Conservation (phyloP, 2,888 invertebrate genomes). For the Agriopis leucophaearia region DNA sequence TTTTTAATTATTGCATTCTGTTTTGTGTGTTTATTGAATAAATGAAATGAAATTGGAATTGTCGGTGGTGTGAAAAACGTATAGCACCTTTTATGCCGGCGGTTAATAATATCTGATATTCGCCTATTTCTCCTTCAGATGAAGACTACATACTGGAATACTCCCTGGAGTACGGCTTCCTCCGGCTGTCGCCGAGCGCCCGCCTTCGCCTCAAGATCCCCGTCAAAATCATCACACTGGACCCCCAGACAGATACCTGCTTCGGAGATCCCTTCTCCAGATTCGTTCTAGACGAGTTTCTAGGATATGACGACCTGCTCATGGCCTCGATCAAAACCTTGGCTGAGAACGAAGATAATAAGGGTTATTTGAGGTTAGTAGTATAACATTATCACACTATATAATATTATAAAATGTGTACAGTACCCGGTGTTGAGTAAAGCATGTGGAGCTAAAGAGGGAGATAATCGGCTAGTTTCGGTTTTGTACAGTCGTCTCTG, state of each 20-base stretch:
- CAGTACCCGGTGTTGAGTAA: too few relatives aligned
- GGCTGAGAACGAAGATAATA: constrained; percentile 98
- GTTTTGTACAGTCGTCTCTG: too few relatives aligned
- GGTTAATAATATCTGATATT: not conserved
- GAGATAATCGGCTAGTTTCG: too few relatives aligned
- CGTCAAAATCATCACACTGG: constrained; percentile 94
- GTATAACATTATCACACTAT: too few relatives aligned
- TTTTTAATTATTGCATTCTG: too few relatives aligned
- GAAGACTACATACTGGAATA: constrained; percentile 99
- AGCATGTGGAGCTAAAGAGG: too few relatives aligned
- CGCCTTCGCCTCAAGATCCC: constrained; percentile 96
- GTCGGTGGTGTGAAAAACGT: too few relatives aligned
- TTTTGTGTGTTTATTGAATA: too few relatives aligned
- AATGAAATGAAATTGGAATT: too few relatives aligned
- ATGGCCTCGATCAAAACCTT: constrained; percentile 98
- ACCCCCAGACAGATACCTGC: constrained; percentile 95
- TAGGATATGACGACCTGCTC: constrained; percentile 98
- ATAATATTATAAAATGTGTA: too few relatives aligned
- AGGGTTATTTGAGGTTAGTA: constrained; percentile 93
- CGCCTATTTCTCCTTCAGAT: constrained; percentile 80
- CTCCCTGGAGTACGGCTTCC: constrained; percentile 98
- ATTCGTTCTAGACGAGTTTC: constrained; percentile 95
- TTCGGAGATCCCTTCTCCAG: constrained; percentile 97
- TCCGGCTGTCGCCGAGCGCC: constrained; percentile 95
- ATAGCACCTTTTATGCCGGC: too few relatives aligned